Conservation (phyloP, 2,888 invertebrate genomes). For the Metalampra italica region DNA sequence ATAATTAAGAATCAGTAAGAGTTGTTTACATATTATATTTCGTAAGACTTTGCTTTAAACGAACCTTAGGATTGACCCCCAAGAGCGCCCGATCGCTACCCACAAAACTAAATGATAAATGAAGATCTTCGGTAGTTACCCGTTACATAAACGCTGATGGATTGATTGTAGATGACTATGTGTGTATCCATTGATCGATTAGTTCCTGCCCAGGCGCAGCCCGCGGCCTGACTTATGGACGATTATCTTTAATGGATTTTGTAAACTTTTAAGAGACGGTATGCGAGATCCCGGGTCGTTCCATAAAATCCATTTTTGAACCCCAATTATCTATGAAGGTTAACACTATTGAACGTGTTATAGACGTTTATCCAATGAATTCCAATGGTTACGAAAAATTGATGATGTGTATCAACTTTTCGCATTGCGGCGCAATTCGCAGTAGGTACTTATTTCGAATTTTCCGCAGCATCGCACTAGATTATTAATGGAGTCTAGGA, state of each 20-base stretch:
- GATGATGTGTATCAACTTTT: no score
- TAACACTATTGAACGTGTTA: conserved; percentile 40
- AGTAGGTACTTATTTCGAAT: no score
- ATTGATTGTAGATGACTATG: conserved; percentile 71
- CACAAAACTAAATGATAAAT: conserved; percentile 77
- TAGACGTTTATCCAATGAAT: conserved; percentile 36
- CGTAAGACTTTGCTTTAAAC: conserved; percentile 47
- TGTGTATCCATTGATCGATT: conserved; percentile 71
- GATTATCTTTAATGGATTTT: conserved; percentile 73
- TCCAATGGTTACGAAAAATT: no score
- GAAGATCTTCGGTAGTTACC: conserved; percentile 71
- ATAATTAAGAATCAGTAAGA: not conserved
- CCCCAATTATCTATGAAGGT: conserved; percentile 52
- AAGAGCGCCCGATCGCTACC: conserved; percentile 61
- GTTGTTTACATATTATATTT: conserved; percentile 57
- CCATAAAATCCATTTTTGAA: conserved; percentile 45
- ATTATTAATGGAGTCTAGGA: no score
- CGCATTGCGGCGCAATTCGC: no score
- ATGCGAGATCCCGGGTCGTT: conserved; percentile 47
- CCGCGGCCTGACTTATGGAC: conserved; percentile 54
- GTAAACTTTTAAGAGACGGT: conserved; percentile 60
- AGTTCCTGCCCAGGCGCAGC: conserved; percentile 60
- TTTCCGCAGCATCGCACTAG: no score
- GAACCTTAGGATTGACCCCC: conserved; percentile 57
- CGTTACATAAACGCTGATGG: conserved; percentile 74